These are phyloP conservation scores for Albula goreensis DNA, from an alignment of 2,113 vertebrate genomes.

Conservation along the genomic window DNA sequence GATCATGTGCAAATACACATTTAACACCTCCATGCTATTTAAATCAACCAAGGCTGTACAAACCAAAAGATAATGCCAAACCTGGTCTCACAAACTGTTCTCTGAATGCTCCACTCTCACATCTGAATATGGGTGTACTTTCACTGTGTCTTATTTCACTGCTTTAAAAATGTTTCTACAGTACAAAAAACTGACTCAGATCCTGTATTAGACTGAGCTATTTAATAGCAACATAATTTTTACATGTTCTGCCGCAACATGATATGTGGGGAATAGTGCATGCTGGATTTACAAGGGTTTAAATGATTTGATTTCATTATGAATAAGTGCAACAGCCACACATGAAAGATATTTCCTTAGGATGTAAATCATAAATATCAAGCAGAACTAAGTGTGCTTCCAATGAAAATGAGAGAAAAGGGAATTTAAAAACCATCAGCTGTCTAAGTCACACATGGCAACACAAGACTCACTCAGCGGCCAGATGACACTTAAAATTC, in stretches of 20 bases:
- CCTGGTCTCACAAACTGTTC: too few relatives aligned
- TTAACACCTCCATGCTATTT: not conserved
- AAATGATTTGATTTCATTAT: not conserved
- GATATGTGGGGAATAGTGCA: not conserved
- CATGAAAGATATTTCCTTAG: not conserved
- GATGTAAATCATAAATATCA: not conserved
- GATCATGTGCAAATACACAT: not conserved
- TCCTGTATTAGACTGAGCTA: not conserved
- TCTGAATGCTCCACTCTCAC: not conserved
- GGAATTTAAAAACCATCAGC: constrained; percentile 20
- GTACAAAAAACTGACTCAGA: not conserved
- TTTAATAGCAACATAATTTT: not conserved
- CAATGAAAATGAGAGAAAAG: not conserved
- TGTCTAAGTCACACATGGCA: constrained; percentile 8
- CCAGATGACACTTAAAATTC: constrained; percentile 3
- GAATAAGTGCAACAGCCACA: not conserved
- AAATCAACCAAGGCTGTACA: not conserved
- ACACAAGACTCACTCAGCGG: not conserved
- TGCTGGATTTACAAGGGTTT: not conserved
- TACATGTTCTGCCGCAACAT: not conserved
- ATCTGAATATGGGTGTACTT: not conserved
- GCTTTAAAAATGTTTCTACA: not conserved
- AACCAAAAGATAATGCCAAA: not conserved
- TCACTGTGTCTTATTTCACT: not conserved
- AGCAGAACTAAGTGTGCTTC: not conserved